Evolutionary conservation across 92 coral and sea anemone genomes (phyloP), one percentile per base, ranked within the genome.

Genomic region (Zoanthus gigantus): DNA sequence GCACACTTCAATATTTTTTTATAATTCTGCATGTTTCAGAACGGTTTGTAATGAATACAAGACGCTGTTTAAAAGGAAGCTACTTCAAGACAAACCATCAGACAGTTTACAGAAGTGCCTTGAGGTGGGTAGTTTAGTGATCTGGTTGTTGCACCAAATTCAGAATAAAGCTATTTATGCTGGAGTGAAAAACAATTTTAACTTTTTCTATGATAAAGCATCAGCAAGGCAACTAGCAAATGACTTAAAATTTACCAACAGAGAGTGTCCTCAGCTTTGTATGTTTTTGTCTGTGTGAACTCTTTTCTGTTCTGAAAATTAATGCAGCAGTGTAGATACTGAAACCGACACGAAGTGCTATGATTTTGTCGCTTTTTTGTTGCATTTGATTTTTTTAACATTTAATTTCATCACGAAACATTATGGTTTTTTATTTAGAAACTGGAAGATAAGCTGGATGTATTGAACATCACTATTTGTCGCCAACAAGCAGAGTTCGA

Each of bases 401-500:
- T 17, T 63, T 63, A 37, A 37, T 37, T 37, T 37, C 42, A 60
- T 14, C 10, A 30, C 30, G n/a, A 9, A 2, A 50, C 56, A 50
- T 50, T 11, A 7, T 50, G 9, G 52, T 37, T 13, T 15, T 44
- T 34, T 3, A 52, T 37, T 71, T 75, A 95, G 98, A 91, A 72
- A 37, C 91, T 95, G 54, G 99, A 97, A 87, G 86, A 90, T 42
- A 85, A 92, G 53, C 92, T 97, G 42, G 99, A 97, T 88, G 98
- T 97, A 6, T 78, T 97, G 83, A 97, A 97, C 48, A 97, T 97
- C 83, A 95, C 99, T 15, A 97, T 97, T 45, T 95, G 97, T 79
- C 85, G 99, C 37, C 95, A 94, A 50, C 95, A 94, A 68, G 99
- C 99, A 17, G 99, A 96, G 69, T 95, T 67, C 76, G 99, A 97